Percentiles rank a stretch among this genome's conserved stretches.
These are phyloP conservation scores for Globicephala melas DNA, from an alignment of 2,113 vertebrate genomes.

Conservation along the genomic window DNA sequence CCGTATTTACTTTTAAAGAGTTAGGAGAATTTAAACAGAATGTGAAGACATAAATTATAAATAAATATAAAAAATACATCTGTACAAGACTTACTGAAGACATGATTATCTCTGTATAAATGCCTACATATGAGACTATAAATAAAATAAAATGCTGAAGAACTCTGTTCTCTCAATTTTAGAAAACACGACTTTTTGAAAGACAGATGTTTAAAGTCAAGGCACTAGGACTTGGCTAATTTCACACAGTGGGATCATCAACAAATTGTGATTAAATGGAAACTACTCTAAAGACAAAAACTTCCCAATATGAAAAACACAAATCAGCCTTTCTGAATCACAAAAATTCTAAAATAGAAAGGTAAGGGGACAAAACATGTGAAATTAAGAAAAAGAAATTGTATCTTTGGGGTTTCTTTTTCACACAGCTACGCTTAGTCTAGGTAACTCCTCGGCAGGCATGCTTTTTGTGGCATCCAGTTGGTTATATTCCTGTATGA, in stretches of 20 bases:
- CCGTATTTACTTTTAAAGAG: background rate
- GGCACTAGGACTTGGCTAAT: background rate
- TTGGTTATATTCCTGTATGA: conserved; percentile 92
- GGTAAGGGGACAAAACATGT: background rate
- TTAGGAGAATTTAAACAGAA: conserved; percentile 12
- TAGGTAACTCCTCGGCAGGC: conserved; percentile 80
- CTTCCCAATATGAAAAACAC: conserved; percentile 17
- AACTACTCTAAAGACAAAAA: conserved; percentile 21
- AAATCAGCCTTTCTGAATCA: conserved; percentile 21
- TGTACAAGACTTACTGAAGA: background rate
- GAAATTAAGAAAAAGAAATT: background rate
- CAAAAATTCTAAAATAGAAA: conserved; percentile 9
- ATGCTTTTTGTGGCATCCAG: conserved; percentile 85
- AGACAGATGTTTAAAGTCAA: background rate
- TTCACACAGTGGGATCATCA: background rate
- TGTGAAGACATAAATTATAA: conserved; percentile 22
- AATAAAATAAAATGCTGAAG: conserved; percentile 16
- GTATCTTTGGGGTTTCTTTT: background rate
- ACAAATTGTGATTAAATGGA: background rate
- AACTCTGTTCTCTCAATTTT: background rate
- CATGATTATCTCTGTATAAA: background rate
- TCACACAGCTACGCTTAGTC: conserved; percentile 88
- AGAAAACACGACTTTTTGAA: background rate
- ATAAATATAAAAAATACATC: conserved; percentile 42
- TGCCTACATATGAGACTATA: background rate